A percentile compares a stretch with the other conserved stretches of the same genome.
Evolutionary conservation across 2,888 invertebrate genomes (phyloP).

Genomic region (Beris morrisii): DNA sequence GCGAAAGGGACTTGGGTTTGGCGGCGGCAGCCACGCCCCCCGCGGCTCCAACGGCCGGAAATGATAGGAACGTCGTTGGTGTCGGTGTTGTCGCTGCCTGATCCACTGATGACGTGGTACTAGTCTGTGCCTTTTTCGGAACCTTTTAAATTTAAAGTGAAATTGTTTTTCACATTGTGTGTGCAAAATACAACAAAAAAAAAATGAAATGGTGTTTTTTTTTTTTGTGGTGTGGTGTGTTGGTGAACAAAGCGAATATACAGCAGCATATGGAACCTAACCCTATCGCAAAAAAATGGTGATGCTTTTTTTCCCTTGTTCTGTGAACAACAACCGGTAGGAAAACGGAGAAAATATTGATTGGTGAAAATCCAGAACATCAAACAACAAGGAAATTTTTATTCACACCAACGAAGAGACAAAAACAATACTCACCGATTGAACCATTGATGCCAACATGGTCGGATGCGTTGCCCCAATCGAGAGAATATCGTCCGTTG

Average conservation of each 20-base stretch:
- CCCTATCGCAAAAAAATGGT: constrained; percentile 19
- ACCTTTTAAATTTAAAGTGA: constrained; percentile 28
- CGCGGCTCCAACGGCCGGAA: neutral
- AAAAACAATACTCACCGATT: constrained; percentile 47
- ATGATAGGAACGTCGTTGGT: neutral
- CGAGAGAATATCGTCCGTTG: constrained; percentile 53
- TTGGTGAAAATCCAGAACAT: neutral
- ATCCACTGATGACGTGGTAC: constrained; percentile 7
- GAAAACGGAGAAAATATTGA: no score
- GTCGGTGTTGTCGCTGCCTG: neutral
- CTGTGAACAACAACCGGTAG: no score
- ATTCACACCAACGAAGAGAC: no score
- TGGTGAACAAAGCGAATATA: constrained; percentile 30
- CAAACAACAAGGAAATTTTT: neutral
- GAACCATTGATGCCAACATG: constrained; percentile 52
- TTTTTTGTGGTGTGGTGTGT: constrained; percentile 15
- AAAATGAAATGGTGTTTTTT: constrained; percentile 18
- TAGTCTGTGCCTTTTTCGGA: constrained; percentile 14
- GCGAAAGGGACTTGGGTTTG: constrained; percentile 40
- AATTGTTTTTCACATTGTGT: constrained; percentile 8
- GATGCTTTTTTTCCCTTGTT: neutral
- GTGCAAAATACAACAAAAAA: neutral
- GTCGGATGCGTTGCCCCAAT: constrained; percentile 54
- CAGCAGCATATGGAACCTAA: constrained; percentile 29
- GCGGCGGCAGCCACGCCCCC: neutral